Conservation (phyloP, 2,113 vertebrate genomes). For the Pelmatolapia mariae region DNA sequence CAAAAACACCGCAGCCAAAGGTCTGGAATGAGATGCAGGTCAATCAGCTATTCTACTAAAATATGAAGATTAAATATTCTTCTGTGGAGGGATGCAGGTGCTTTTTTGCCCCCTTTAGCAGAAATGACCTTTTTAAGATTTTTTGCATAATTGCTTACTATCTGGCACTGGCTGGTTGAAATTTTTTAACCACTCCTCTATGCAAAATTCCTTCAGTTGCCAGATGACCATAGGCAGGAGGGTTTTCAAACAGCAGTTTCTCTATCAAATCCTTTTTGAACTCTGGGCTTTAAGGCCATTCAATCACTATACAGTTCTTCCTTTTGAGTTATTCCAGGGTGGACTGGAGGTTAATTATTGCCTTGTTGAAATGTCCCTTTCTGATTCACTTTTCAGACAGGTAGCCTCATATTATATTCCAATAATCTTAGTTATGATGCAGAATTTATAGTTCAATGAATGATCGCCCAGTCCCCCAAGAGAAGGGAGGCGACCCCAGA, state of each 20-base stretch:
- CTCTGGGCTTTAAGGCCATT: background rate
- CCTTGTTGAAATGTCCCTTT: background rate
- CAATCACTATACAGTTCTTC: background rate
- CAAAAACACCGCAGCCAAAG: background rate
- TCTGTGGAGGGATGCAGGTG: background rate
- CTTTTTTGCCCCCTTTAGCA: background rate
- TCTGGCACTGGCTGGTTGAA: background rate
- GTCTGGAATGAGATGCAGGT: background rate
- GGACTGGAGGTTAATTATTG: background rate
- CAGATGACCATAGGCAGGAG: background rate
- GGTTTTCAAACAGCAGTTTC: background rate
- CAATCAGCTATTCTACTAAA: background rate
- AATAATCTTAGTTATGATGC: background rate
- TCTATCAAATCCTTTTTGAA: background rate
- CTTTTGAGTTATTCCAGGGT: background rate
- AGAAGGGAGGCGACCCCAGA: rapidly evolving
- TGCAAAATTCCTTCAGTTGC: background rate
- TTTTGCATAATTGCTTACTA: background rate
- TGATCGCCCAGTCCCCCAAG: background rate
- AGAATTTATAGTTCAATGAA: background rate
- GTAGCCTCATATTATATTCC: background rate
- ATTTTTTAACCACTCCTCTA: background rate
- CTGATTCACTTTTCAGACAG: background rate
- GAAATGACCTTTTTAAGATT: background rate
- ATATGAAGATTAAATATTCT: background rate